Base-by-base conservation (phyloP, 2,797 vertebrate species). In the Threskiornis aethiopicus region DNA sequence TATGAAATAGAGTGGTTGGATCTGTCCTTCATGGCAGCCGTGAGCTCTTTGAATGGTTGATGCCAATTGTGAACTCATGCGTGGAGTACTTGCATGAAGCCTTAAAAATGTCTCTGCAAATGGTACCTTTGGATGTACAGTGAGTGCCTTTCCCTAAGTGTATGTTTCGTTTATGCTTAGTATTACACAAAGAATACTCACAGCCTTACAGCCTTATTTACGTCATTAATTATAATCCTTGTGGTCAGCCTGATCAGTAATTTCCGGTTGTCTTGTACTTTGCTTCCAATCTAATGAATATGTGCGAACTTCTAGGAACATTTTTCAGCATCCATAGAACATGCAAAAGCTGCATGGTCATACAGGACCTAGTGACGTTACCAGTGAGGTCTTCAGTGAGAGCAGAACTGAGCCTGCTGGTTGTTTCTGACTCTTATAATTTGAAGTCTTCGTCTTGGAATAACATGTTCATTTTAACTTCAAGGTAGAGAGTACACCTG, bases 251-350 rank as follows among this genome's bases (percentile, higher is more conserved):
- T 16, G 14, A 11, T 72, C 1, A 2, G 51, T 42, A 29, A n/a
- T 71, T 76, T 57, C 28, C 47, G 61, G 13, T 81, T 75, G 54
- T 69, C 31, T 33, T 22, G 52, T 17, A 13, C 28, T 54, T 86
- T 42, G 10, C 29, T 93, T 80, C 71, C 29, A 8, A 0, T 14
- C 4, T 46, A 61, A 51, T 35, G 8, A 46, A 39, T 5, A 13
- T 0, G 4, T 44, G 42, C 67, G 59, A 37, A 41, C 11, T 46
- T 55, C 15, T 15, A 9, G 81, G 66, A 69, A 16, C 20, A 1
- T 15, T 26, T 49, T 21, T 1, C 24, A 42, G 49, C 35, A 3
- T n/a, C 46, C 0, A 0, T 1, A 44, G 64, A 47, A 37, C 1
- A 0, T 0, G 21, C 17, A 66, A 11, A 9, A 81, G 72, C 61